Evolutionary conservation across 2,888 invertebrate species (phyloP), one percentile per base, ranked within the genome.

Genomic region (Platerodrilus igneus): DNA sequence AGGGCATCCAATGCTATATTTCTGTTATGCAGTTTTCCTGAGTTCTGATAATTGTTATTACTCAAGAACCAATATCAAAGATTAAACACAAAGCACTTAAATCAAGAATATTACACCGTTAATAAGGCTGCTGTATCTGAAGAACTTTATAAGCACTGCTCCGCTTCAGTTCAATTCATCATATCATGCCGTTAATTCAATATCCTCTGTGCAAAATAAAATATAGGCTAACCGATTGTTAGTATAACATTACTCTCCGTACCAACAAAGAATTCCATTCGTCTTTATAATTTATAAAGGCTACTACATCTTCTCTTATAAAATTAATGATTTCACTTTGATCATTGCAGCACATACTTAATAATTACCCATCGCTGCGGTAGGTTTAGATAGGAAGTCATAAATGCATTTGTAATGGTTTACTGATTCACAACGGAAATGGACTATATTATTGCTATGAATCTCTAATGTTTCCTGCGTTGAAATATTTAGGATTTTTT

Each of bases 341-440:
- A 11, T 11, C 25, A 14, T 18, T 31, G 36, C 36, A 31, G 36
- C 31, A 13, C 15, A 33, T 33, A 37, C 40, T 30, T 37, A 30
- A 43, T 46, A 50, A 43, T 50, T 50, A 46, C 30, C 29, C 18
- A 28, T 41, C 31, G 43, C 23, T 38, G 41, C 31, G 26, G 49
- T 41, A 27, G n/a, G 41, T 44, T 41, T 36, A 35, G 43, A 41
- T 45, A 44, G 46, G 47, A 48, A 48, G 46, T 46, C n/a, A n/a
- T 44, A 48, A 48, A 47, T 37, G 31, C 35, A 39, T 48, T 47
- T 35, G 46, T 43, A 25, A 27, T 40, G 48, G 32, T 43, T 29
- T 21, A 47, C 19, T 46, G 45, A 29, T 25, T 37, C 30, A 40
- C 44, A 27, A 33, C 27, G 41, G 40, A 40, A 44, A 21, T 25